Base-by-base conservation (phyloP, 53 echinoderm and acorn worm species). In the Henricia sp. region DNA sequence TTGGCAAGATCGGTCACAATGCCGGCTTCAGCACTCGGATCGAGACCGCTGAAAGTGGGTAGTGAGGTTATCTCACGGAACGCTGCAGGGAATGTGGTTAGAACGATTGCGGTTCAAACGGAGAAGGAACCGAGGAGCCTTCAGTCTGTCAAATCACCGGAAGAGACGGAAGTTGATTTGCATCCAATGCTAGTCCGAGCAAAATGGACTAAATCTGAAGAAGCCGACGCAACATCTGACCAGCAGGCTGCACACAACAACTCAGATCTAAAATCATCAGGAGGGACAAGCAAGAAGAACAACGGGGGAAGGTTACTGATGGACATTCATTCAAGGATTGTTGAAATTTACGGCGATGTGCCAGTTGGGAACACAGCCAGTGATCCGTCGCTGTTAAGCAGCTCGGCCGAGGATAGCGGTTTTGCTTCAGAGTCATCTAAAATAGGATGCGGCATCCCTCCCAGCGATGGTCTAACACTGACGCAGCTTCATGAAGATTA, bases 31-130 rank as follows among this genome's bases (percentile, higher is more conserved):
- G 80, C 80, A 0, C 52, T 75, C 17, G 75, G 67, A 2, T 35
- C 76, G 38, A 28, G 75, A 20, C 86, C 76, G 50, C 41, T 65
- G 19, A 74, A 63, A 44, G 38, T 3, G 17, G 52, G 67, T 27
- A 19, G 67, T 19, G 86, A 86, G 66, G 55, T 37, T 0, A 24
- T 86, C 67, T 80, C 62, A 8, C 25, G 50, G 63, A 80, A 80
- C 35, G 64, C 46, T 3, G 42, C 32, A 10, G 90, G 90, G 27
- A 90, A 78, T 39, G 6, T 85, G 70, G 50, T 92, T 27, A 65
- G 92, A 48, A 88, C 92, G 20, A 85, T 92, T 35, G 88, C 84
- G 63, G 48, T 86, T 30, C 92, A 92, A 59, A 43, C 29, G 4
- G 29, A 59, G 23, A 41, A 77, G 39, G 54, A 37, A 17, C 34